Base-by-base conservation (phyloP, 2,888 invertebrate genomes). In the Frankliniella intonsa region DNA sequence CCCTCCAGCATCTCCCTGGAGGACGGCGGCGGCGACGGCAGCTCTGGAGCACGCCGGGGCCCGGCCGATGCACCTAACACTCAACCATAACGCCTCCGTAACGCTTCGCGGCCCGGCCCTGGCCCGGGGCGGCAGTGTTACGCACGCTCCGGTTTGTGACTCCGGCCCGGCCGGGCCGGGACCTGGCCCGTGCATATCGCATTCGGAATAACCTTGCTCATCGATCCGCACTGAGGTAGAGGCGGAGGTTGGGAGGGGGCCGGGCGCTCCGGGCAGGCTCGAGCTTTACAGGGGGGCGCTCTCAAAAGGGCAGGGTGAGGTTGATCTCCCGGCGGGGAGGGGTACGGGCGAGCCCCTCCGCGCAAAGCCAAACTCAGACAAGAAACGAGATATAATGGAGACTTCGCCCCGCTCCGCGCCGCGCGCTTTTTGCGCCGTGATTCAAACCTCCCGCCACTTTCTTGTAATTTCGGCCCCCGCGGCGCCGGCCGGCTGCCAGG, bases 151-250 rank as follows among this genome's bases (percentile, higher is more conserved):
- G 38, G 3, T 38, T 5, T 5, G 38, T 38, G 38, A 38, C n/a
- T n/a, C n/a, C n/a, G n/a, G n/a, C n/a, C n/a, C n/a, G n/a, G 2
- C 55, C 38, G 38, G 3, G 10, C 55, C 55, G 55, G 14, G 55
- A n/a, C n/a, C 14, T 7, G 14, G 11, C 12, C 69, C 69, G 25
- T 76, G 69, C 69, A 76, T 76, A 76, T 76, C 69, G 25, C 69
- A 76, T 76, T 76, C 69, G 22, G 25, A 25, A 76, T 76, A 76
- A 76, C 69, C 69, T 76, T 25, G 69, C 25, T 22, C 69, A 76
- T 76, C 69, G 69, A 76, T 76, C 69, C 1, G 69, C 22, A 11
- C n/a, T 65, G n/a, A 11, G n/a, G 69, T 38, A 38, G n/a, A n/a
- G n/a, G n/a, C n/a, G 5, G 38, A 38, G 38, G 38, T 38, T 55